Evolutionary conservation across 1,140 invertebrate genomes (phyloP).

Genomic region (Ceratina calcarata): DNA sequence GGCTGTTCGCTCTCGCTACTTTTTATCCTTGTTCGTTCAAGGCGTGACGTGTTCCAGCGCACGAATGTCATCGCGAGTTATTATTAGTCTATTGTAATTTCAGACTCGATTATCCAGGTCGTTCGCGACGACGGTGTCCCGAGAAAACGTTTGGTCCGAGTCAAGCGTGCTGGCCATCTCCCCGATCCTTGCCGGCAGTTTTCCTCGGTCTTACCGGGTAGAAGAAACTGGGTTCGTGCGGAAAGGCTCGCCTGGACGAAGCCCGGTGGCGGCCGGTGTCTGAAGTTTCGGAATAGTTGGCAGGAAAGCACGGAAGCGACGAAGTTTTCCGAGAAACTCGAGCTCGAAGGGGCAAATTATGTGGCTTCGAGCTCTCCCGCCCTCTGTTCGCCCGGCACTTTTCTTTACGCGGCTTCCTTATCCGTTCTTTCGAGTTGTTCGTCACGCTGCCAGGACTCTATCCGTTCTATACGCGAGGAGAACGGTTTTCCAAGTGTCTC

Average conservation of each 20-base stretch:
- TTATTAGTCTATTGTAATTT: no score
- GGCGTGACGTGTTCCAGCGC: no score
- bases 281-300: slow-evolving; percentile 42
- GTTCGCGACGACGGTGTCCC: not conserved
- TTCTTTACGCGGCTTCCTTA: slow-evolving; percentile 37
- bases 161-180: no score
- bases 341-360: slow-evolving; percentile 47
- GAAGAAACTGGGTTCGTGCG: not conserved
- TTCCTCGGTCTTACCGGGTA: not conserved
- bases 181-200: not conserved
- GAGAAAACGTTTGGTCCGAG: not conserved
- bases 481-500: no score
- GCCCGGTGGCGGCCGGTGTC: not conserved
- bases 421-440: slow-evolving; percentile 41
- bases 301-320: slow-evolving; percentile 34
- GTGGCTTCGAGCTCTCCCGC: slow-evolving; percentile 36
- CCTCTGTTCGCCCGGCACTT: slow-evolving; percentile 14
- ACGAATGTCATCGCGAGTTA: no score
- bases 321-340: slow-evolving; percentile 35
- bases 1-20: not conserved
- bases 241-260: slow-evolving; percentile 22
- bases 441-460: slow-evolving; percentile 33
- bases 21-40: no score
- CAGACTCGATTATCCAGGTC: not conserved
- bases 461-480: no score